A percentile compares a stretch with the other conserved stretches of the same genome.
These are phyloP conservation scores for Aurelia aurita complex sp. Pacific DNA, from an alignment of 30 jellyfish, hydroid and myxozoan species.

Conservation along the genomic window DNA sequence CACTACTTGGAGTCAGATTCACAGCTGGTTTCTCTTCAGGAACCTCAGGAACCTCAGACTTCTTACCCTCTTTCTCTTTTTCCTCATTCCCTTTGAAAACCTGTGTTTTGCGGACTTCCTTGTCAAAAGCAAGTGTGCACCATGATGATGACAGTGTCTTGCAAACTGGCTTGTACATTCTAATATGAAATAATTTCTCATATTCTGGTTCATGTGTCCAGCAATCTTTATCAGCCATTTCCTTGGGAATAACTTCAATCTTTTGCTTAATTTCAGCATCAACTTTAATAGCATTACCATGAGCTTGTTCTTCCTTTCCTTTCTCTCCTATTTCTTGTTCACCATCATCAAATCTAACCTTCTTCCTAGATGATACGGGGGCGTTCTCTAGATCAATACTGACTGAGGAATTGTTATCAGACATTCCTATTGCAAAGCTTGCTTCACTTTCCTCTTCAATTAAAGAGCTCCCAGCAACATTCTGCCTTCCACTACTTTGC, in stretches of 20 bases:
- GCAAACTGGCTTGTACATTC: constrained; percentile 56
- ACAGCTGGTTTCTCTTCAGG: constrained; percentile 1
- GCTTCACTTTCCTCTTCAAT: constrained; percentile 65
- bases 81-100: constrained; percentile 8
- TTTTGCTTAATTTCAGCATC: background rate
- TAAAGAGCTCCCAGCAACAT: constrained; percentile 11
- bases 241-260: background rate
- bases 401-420: constrained; percentile 30
- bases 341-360: constrained; percentile 48
- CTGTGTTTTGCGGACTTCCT: constrained; percentile 40
- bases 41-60: constrained; percentile 1
- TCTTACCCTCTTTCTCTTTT: constrained; percentile 8
- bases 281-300: background rate
- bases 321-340: background rate
- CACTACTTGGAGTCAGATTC: background rate
- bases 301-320: background rate
- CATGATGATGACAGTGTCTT: constrained; percentile 43
- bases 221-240: constrained; percentile 42
- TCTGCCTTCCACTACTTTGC: constrained; percentile 4
- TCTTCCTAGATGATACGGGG: constrained; percentile 21
- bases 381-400: constrained; percentile 30
- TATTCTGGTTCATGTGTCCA: constrained; percentile 81
- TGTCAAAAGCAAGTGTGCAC: constrained; percentile 65
- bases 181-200: constrained; percentile 54
- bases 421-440: constrained; percentile 22